Conservation (phyloP, 2,888 invertebrate genomes). For the Endotricha flammealis region DNA sequence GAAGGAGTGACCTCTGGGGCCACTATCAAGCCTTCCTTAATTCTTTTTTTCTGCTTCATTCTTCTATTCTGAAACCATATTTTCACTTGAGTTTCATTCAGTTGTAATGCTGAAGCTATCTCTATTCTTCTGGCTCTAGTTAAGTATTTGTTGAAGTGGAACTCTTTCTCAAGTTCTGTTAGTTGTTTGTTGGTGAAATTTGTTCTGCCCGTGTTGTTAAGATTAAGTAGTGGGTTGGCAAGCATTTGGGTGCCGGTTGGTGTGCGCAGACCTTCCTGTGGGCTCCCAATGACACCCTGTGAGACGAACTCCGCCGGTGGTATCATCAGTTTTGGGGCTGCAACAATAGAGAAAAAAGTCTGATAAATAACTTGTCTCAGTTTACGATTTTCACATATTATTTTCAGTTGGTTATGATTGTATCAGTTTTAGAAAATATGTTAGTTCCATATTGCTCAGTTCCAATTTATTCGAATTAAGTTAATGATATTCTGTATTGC, state of each 20-base stretch:
- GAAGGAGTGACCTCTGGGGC: slow-evolving; percentile 72
- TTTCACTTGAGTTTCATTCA: slow-evolving; percentile 98
- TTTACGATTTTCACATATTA: no score
- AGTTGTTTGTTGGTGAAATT: slow-evolving; percentile 99
- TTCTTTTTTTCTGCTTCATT: slow-evolving; percentile 98
- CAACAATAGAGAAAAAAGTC: slow-evolving; percentile 44
- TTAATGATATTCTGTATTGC: no score
- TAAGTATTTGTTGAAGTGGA: slow-evolving; percentile 99
- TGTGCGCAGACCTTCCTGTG: slow-evolving; percentile 67
- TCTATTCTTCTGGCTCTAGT: slow-evolving; percentile 98
- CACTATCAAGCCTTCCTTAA: slow-evolving; percentile 92
- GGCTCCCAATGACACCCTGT: slow-evolving; percentile 69
- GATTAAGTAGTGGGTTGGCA: slow-evolving; percentile 66
- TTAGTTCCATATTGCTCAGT: no score
- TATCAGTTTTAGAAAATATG: no score
- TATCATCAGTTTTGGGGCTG: slow-evolving; percentile 83
- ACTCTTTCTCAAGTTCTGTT: slow-evolving; percentile 99
- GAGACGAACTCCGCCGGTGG: slow-evolving; percentile 71
- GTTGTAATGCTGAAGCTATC: slow-evolving; percentile 96
- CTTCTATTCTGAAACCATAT: slow-evolving; percentile 99
- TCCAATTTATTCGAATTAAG: no score
- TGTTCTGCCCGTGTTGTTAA: slow-evolving; percentile 94
- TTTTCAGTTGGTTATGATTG: no score
- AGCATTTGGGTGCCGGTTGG: slow-evolving; percentile 69
- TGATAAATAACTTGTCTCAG: no score